phyloP scores from a whole-genome alignment of 2,113 vertebrate genomes.

The Megaceryle maxima region DNA sequence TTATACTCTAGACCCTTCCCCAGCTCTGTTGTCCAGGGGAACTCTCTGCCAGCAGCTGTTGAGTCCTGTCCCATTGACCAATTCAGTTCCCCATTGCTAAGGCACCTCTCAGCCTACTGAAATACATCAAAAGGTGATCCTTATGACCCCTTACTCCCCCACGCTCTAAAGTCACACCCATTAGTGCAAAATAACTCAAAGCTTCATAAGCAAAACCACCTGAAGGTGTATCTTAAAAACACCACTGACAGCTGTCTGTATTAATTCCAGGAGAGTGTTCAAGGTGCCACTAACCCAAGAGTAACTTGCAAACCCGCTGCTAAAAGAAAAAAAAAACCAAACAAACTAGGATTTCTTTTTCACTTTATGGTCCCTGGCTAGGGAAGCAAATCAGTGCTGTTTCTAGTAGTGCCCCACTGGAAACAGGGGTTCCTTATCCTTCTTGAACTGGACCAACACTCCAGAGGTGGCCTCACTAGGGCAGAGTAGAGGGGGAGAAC shows the following conservation, averaged over 20 bases:
- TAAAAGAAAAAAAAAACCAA: neutral
- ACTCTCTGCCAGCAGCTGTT: fast-evolving
- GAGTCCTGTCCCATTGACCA: neutral
- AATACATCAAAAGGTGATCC: fast-evolving
- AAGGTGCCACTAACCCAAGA: neutral
- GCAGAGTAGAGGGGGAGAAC: too few species aligned
- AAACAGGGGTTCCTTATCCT: neutral
- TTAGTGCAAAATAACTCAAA: neutral
- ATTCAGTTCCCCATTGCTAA: too few species aligned
- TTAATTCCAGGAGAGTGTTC: neutral
- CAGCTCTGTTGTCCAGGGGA: neutral
- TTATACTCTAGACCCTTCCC: too few species aligned
- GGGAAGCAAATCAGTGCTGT: neutral
- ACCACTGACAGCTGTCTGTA: too few species aligned
- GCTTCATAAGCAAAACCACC: neutral
- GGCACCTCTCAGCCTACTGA: neutral
- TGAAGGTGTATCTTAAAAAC: neutral
- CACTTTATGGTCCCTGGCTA: neutral
- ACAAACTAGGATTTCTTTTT: neutral
- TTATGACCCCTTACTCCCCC: neutral
- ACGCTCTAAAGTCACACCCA: neutral
- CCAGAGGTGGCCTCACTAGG: too few species aligned
- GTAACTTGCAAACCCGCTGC: neutral
- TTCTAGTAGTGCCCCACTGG: neutral
- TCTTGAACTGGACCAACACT: too few species aligned